Conservation (phyloP, 2,113 vertebrate species). For the Callaeas wilsoni region DNA sequence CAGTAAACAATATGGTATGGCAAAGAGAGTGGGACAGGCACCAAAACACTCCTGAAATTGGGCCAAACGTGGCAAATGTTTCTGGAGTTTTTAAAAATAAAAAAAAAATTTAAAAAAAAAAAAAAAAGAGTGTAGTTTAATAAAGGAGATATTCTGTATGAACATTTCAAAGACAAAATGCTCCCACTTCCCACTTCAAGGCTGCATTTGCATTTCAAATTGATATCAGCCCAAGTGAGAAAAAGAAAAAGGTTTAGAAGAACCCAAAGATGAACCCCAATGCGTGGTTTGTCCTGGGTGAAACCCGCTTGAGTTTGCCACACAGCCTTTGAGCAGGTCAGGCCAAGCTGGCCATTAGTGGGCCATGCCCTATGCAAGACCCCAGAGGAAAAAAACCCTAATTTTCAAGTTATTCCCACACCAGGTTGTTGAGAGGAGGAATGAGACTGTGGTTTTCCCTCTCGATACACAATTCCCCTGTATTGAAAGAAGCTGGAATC, state of each 20-base stretch:
- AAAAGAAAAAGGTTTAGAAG: not conserved
- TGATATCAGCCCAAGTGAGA: not conserved
- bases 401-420: not conserved
- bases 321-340: not conserved
- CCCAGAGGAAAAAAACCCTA: fast-evolving
- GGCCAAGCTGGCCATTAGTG: not conserved
- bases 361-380: not conserved
- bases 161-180: not conserved
- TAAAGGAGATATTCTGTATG: not conserved
- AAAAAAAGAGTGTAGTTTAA: not conserved
- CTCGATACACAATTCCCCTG: not conserved
- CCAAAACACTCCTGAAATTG: not conserved
- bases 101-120: not conserved
- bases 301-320: not conserved
- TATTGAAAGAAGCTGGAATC: not conserved
- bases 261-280: not conserved
- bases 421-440: not conserved
- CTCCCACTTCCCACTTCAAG: not conserved
- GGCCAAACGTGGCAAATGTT: not conserved
- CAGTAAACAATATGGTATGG: not conserved
- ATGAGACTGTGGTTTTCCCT: not conserved
- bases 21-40: not conserved
- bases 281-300: not conserved
- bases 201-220: not conserved
- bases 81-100: not conserved